phyloP scores from a whole-genome alignment of 2,888 invertebrate genomes.

The Apamea sordens region DNA sequence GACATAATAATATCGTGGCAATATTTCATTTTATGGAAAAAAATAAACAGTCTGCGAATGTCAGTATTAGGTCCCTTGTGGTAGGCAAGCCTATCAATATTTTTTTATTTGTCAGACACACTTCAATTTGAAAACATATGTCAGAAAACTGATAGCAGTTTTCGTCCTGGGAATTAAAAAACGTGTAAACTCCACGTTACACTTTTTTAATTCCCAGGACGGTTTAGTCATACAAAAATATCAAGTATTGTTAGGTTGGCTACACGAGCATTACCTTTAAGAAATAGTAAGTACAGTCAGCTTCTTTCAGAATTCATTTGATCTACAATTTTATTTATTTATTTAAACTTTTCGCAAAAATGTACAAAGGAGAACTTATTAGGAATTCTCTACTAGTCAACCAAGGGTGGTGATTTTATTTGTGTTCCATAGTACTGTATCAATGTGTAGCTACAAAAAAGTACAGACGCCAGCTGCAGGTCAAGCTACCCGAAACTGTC shows the following conservation, averaged over 20 bases:
- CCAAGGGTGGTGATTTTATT: background rate
- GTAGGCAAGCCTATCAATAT: constrained; percentile 41
- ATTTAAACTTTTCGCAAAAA: too few relatives aligned
- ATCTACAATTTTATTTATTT: too few relatives aligned
- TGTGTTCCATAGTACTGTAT: background rate
- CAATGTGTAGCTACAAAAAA: background rate
- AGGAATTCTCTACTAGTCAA: too few relatives aligned
- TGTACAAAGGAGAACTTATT: too few relatives aligned
- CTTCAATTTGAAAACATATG: constrained; percentile 29
- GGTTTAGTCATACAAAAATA: background rate
- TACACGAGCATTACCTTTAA: background rate
- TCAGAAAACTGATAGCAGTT: constrained; percentile 14
- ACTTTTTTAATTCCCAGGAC: too few relatives aligned
- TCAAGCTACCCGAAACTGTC: too few relatives aligned
- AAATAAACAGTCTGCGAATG: constrained; percentile 25
- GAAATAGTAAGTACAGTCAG: background rate
- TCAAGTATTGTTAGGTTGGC: background rate
- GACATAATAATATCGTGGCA: constrained; percentile 43
- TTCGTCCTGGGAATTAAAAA: constrained; percentile 29
- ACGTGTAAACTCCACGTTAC: background rate
- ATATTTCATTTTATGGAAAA: constrained; percentile 49
- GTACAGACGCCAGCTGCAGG: too few relatives aligned
- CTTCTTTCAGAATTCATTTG: background rate
- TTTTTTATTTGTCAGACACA: constrained; percentile 18
- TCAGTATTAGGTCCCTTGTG: constrained; percentile 45